Evolutionary conservation across 2,113 vertebrate genomes (phyloP).

Genomic region (Peromyscus leucopus): DNA sequence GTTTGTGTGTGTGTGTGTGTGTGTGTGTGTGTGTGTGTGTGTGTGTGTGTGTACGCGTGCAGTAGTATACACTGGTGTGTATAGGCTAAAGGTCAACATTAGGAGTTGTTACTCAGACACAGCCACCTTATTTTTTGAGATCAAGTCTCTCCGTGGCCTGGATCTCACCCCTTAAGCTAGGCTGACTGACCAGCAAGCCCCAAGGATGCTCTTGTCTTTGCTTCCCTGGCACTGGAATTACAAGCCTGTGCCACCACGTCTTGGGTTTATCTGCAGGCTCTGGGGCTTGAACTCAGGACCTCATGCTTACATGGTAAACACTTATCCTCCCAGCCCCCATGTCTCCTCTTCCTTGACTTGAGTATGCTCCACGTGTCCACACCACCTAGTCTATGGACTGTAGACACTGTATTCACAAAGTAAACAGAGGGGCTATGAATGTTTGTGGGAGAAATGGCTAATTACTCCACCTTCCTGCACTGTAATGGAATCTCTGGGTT

Average conservation of each 20-base stretch:
- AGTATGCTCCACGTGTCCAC: no score
- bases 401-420: background rate
- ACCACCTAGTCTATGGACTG: background rate
- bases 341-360: background rate
- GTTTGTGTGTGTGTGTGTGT: background rate
- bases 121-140: background rate
- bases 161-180: background rate
- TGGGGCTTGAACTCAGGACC: background rate
- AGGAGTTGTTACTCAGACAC: background rate
- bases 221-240: background rate
- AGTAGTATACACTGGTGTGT: background rate
- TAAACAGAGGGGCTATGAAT: background rate
- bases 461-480: background rate
- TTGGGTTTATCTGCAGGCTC: background rate
- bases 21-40: background rate
- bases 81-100: background rate
- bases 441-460: background rate
- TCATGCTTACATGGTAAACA: background rate
- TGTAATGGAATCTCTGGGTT: background rate
- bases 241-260: background rate
- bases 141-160: background rate
- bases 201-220: no score
- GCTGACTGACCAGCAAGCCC: no score
- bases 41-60: background rate
- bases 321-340: background rate